A percentile compares a stretch with the other conserved stretches of the same genome.
phyloP scores from a whole-genome alignment of 2,113 vertebrate species.

The Hystrix cristata region DNA sequence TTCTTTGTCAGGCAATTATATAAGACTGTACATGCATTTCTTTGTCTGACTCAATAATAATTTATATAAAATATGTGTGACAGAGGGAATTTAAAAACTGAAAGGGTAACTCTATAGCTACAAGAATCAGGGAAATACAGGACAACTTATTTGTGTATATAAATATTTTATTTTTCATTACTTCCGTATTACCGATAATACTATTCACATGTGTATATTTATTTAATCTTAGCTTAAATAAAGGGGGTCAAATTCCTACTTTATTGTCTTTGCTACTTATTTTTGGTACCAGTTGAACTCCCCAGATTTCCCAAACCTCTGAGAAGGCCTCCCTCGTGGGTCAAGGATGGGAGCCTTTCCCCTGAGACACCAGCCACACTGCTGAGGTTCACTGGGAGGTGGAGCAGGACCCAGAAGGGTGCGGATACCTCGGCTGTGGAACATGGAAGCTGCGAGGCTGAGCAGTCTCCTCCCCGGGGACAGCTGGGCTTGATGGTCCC shows the following conservation, averaged over 20 bases:
- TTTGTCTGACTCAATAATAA: not conserved
- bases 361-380: not conserved
- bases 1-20: not conserved
- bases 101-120: not conserved
- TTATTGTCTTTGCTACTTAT: not conserved
- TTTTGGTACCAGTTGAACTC: not conserved
- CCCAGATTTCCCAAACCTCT: slow-evolving; percentile 2
- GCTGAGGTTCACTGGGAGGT: not conserved
- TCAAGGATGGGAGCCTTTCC: slow-evolving; percentile 1
- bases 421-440: not conserved
- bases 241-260: not conserved
- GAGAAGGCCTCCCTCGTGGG: not conserved
- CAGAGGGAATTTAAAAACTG: not conserved
- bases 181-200: slow-evolving; percentile 7
- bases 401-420: not conserved
- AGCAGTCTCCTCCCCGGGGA: not conserved
- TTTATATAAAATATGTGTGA: slow-evolving; percentile 12
- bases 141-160: not conserved
- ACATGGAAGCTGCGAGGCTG: not conserved
- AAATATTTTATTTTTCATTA: not conserved
- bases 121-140: not conserved
- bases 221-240: slow-evolving; percentile 27
- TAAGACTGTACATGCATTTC: not conserved
- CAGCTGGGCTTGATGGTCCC: not conserved
- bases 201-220: not conserved